Conservation (phyloP, 2,888 invertebrate genomes). For the Luperina testacea region DNA sequence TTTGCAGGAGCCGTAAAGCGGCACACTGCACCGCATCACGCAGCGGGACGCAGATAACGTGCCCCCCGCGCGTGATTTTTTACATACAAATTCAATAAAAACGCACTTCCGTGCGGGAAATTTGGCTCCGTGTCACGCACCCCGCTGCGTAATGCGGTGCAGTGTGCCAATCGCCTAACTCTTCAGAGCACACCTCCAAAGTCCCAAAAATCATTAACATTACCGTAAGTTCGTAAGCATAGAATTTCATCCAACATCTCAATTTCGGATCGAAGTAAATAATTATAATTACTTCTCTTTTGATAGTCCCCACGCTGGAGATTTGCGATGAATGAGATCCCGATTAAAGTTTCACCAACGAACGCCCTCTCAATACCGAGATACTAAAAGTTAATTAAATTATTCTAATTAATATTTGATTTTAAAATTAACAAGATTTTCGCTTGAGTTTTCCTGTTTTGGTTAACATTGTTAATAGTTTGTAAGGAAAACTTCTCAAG, state of each 20-base stretch:
- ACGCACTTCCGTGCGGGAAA: no score
- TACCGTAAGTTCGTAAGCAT: slow-evolving; percentile 5
- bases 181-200: background rate
- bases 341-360: slow-evolving; percentile 48
- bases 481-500: background rate
- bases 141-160: no score
- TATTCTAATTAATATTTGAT: slow-evolving; percentile 52
- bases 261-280: slow-evolving; percentile 49
- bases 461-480: background rate
- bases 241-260: slow-evolving; percentile 44
- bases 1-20: no score
- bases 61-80: no score
- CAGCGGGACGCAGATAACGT: no score
- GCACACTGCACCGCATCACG: no score
- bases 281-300: slow-evolving; percentile 34
- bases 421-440: slow-evolving; percentile 25
- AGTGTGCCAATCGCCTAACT: no score
- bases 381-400: slow-evolving; percentile 53
- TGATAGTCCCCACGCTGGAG: slow-evolving; percentile 49
- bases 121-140: no score
- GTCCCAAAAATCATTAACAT: background rate
- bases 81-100: no score
- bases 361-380: slow-evolving; percentile 44
- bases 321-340: slow-evolving; percentile 57
- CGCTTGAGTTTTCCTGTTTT: background rate